Evolutionary conservation across 2,797 vertebrate genomes (phyloP).

Genomic region (Eremophila alpestris): DNA sequence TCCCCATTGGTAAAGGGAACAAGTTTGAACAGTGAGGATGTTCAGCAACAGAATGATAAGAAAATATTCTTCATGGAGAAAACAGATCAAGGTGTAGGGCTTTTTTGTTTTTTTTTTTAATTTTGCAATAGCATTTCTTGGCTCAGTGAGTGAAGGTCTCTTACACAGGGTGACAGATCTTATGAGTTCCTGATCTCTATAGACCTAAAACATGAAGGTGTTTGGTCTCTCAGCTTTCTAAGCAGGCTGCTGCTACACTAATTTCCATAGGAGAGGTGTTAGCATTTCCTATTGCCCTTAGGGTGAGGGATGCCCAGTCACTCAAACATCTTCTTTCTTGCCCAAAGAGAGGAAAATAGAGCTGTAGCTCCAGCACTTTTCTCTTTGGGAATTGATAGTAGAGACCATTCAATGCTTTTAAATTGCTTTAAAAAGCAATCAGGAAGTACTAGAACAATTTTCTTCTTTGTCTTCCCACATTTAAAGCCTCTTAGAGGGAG

Average conservation of each 20-base stretch:
- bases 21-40: not conserved
- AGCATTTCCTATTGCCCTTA: not conserved
- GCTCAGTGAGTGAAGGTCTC: not conserved
- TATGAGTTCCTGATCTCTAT: rapidly evolving
- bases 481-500: not conserved
- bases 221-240: not conserved
- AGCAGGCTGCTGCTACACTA: not conserved
- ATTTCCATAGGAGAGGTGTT: not conserved
- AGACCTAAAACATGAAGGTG: not conserved
- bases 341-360: not conserved
- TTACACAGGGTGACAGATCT: not conserved
- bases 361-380: not conserved
- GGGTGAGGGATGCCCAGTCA: not conserved
- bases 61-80: not conserved
- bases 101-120: not conserved
- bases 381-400: not conserved
- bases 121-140: not conserved
- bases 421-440: not conserved
- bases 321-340: not conserved
- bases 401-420: not conserved
- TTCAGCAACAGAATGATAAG: not conserved
- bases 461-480: not conserved
- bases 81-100: rapidly evolving
- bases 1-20: rapidly evolving
- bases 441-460: not conserved